These are phyloP conservation scores for Jordanella pulchra DNA, from an alignment of 2,797 vertebrate species.

Conservation along the genomic window DNA sequence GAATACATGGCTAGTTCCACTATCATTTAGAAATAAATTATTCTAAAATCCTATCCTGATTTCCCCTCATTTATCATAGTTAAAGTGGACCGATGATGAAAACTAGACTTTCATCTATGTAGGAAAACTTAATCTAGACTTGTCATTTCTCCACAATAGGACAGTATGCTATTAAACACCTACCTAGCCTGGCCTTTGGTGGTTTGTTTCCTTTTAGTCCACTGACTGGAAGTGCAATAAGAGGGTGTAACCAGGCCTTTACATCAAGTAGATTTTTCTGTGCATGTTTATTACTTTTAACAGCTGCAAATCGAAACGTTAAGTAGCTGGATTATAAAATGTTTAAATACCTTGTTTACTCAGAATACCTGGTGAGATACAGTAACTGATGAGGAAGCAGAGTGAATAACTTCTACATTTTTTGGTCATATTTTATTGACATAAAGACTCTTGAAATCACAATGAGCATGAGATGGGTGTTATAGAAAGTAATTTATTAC, in stretches of 20 bases:
- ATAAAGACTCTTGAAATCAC: conserved; percentile 16
- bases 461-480: conserved; percentile 58
- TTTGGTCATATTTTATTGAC: neutral
- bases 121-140: too few species aligned
- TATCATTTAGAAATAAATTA: too few species aligned
- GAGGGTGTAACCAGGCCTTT: neutral
- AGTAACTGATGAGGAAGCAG: neutral
- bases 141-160: too few species aligned
- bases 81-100: too few species aligned
- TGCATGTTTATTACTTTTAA: too few species aligned
- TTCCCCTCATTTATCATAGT: too few species aligned
- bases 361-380: neutral
- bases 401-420: neutral
- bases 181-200: too few species aligned
- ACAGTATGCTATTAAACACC: too few species aligned
- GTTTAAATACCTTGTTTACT: neutral
- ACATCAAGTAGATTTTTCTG: neutral
- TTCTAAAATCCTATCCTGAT: too few species aligned
- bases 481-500: conserved; percentile 87
- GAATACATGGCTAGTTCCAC: too few species aligned
- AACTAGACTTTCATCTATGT: too few species aligned
- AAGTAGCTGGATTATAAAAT: neutral
- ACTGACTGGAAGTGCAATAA: neutral
- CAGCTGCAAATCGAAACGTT: neutral
- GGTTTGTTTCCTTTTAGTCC: neutral